Base-by-base conservation (phyloP, 2,888 invertebrate genomes). In the Achlya flavicornis region DNA sequence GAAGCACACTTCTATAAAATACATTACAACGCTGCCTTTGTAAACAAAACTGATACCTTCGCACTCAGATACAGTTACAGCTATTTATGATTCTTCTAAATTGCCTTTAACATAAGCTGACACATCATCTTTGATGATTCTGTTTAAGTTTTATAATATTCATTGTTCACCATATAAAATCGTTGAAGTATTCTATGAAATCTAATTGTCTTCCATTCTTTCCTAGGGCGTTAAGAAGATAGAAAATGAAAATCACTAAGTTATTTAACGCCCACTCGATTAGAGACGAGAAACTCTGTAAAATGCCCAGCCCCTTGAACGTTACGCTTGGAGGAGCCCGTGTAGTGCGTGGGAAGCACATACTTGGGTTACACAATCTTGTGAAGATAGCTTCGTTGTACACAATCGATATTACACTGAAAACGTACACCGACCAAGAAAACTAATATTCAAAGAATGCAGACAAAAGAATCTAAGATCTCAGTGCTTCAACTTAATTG, bases 291-390 rank as follows among this genome's bases (percentile, higher is more conserved):
- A 83, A 81, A 83, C 82, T 84, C 85, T 86, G 87, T 87, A 88
- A 86, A 88, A 88, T 85, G 84, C 82, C 87, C 89, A 88, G 92
- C 92, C 93, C 92, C 91, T 87, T 84, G 75, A 78, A 76, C 85
- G 90, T 91, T 86, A 92, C 91, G 92, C 87, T 88, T 85, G 85
- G 86, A 82, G 87, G 86, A 85, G 76, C 85, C 84, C 83, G 84
- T 84, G 84, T 85, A 80, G 83, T 87, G 91, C 92, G 93, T 93
- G 93, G 93, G 93, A 93, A 93, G 87, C 88, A 90, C 90, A 91
- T 87, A 87, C 91, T 93, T 89, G 82, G 80, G 87, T 92, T 92
- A 90, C 92, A 91, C 90, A 91, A 92, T 89, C 88, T 87, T 83
- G 80, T 77, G 83, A 87, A 88, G 87, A 88, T 86, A 86, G 84